These are phyloP conservation scores for Globicephala melas DNA, from an alignment of 2,113 vertebrate species.

Conservation along the genomic window DNA sequence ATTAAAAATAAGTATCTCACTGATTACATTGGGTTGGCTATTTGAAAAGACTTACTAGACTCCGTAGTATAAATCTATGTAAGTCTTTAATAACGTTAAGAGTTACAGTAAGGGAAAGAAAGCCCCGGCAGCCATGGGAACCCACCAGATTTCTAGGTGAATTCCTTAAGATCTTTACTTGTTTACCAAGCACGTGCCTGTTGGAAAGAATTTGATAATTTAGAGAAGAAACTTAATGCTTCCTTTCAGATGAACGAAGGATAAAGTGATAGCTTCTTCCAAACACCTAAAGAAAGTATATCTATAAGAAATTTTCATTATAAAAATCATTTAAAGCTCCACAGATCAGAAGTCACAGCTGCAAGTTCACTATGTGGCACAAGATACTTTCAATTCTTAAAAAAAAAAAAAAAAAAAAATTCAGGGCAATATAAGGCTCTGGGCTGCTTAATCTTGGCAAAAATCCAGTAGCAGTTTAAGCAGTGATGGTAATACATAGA, in stretches of 20 bases:
- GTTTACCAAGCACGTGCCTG: background rate
- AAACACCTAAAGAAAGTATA: background rate
- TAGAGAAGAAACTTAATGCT: background rate
- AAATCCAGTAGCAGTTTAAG: background rate
- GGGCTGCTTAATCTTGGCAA: background rate
- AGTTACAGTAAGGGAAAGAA: background rate
- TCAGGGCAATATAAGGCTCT: background rate
- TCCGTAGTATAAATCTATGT: background rate
- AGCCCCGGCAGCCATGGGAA: accelerated
- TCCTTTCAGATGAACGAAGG: background rate
- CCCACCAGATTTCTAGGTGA: background rate
- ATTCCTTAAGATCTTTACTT: background rate
- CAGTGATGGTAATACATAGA: background rate
- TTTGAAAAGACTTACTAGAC: background rate
- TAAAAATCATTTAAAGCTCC: background rate
- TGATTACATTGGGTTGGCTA: background rate
- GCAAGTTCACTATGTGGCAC: background rate
- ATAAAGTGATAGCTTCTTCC: background rate
- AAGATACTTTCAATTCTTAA: background rate
- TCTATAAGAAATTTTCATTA: background rate
- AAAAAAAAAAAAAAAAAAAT: background rate
- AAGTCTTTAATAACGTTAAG: background rate
- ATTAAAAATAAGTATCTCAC: background rate
- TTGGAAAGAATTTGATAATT: background rate
- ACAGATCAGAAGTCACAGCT: background rate